Conservation (phyloP, 2,888 invertebrate genomes). For the Erebia aethiops region DNA sequence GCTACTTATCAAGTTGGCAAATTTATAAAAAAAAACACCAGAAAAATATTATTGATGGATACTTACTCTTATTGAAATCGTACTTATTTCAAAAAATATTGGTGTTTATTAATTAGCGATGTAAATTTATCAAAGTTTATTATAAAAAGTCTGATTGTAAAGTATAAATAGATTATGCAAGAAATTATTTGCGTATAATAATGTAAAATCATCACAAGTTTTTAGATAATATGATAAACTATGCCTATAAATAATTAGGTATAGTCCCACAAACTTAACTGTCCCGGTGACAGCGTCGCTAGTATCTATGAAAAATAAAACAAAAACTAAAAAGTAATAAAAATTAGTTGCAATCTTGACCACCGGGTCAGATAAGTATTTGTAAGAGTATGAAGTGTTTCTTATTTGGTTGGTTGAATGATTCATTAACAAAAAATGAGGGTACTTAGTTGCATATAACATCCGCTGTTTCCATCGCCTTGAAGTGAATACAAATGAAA, state of each 20-base stretch:
- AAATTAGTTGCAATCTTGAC: too few species aligned
- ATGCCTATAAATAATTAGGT: too few species aligned
- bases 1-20: conserved; percentile 1
- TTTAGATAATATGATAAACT: conserved; percentile 23
- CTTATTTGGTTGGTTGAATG: conserved; percentile 15
- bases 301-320: too few species aligned
- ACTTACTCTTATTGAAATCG: neutral
- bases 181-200: conserved; percentile 27
- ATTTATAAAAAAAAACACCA: neutral
- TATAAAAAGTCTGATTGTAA: conserved; percentile 76
- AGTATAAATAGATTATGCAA: conserved; percentile 45
- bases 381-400: conserved; percentile 39
- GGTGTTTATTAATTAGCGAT: conserved; percentile 40
- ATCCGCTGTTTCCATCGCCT: neutral
- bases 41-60: neutral
- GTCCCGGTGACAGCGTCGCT: too few species aligned
- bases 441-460: neutral
- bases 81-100: conserved; percentile 28
- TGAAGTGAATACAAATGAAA: neutral
- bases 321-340: too few species aligned
- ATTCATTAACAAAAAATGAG: conserved; percentile 3
- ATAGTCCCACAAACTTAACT: too few species aligned
- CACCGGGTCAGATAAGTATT: neutral
- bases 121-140: conserved; percentile 45
- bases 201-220: conserved; percentile 54